A percentile compares a stretch with the other conserved stretches of the same genome.
Evolutionary conservation across 1,140 invertebrate species (phyloP).

Genomic region (Microplitis mediator): DNA sequence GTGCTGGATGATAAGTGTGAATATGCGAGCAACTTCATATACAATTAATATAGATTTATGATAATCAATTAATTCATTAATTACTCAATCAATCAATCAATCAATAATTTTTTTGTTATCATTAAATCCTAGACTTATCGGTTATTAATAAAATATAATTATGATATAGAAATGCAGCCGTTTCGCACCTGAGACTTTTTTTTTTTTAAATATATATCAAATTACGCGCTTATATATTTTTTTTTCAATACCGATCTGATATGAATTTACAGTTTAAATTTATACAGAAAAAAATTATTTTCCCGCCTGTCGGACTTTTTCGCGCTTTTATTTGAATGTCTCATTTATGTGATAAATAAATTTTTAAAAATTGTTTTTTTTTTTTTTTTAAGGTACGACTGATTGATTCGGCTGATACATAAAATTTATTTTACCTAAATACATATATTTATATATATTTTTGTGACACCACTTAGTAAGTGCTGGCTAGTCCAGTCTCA

Average conservation of each 20-base stretch:
- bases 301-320: too few relatives aligned
- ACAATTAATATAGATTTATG: conserved; percentile 40
- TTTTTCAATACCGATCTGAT: not conserved
- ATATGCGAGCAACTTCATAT: conserved; percentile 22
- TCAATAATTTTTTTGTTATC: not conserved
- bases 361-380: not conserved
- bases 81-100: too few relatives aligned
- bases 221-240: not conserved
- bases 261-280: too few relatives aligned
- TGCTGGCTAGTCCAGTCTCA: conserved; percentile 57
- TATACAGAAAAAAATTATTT: too few relatives aligned
- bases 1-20: conserved; percentile 9
- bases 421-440: not conserved
- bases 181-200: conserved; percentile 18
- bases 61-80: conserved; percentile 10
- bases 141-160: conserved; percentile 55
- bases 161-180: conserved; percentile 22
- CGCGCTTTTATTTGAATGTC: too few relatives aligned
- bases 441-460: conserved; percentile 42
- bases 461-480: conserved; percentile 52
- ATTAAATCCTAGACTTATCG: conserved; percentile 41
- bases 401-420: not conserved
- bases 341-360: too few relatives aligned
- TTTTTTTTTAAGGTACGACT: not conserved
- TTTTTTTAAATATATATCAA: conserved; percentile 2